A percentile compares a stretch with the other conserved stretches of the same genome.
phyloP scores from a whole-genome alignment of 2,797 vertebrate genomes.

The Pogoniulus pusillus region DNA sequence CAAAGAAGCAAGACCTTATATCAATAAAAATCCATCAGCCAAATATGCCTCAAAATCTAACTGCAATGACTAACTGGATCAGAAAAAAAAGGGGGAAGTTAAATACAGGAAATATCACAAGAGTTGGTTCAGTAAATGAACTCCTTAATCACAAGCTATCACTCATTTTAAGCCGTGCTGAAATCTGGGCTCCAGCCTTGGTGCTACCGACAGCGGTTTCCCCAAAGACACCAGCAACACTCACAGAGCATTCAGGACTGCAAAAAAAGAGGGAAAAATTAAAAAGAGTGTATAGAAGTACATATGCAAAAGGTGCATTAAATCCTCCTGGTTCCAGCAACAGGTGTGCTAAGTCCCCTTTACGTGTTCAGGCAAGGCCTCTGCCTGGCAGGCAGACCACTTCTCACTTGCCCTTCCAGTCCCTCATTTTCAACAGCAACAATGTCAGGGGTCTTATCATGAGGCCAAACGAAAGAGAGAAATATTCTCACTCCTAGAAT shows the following conservation, averaged over 20 bases:
- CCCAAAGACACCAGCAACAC: neutral
- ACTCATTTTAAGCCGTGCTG: neutral
- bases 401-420: neutral
- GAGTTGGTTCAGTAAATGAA: neutral
- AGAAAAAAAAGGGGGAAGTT: neutral
- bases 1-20: neutral
- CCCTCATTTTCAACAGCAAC: slow-evolving; percentile 37
- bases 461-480: slow-evolving; percentile 48
- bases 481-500: slow-evolving; percentile 35
- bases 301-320: neutral
- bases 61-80: neutral
- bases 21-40: slow-evolving; percentile 25
- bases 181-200: neutral
- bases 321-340: neutral
- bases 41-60: neutral
- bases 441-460: neutral
- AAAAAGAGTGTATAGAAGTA: fast-evolving
- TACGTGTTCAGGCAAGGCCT: neutral
- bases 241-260: neutral
- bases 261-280: no score
- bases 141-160: neutral
- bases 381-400: fast-evolving
- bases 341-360: neutral
- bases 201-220: neutral
- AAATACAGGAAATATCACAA: neutral